Base-by-base conservation (phyloP, 1,140 invertebrate genomes). In the Bombus breviceps region DNA sequence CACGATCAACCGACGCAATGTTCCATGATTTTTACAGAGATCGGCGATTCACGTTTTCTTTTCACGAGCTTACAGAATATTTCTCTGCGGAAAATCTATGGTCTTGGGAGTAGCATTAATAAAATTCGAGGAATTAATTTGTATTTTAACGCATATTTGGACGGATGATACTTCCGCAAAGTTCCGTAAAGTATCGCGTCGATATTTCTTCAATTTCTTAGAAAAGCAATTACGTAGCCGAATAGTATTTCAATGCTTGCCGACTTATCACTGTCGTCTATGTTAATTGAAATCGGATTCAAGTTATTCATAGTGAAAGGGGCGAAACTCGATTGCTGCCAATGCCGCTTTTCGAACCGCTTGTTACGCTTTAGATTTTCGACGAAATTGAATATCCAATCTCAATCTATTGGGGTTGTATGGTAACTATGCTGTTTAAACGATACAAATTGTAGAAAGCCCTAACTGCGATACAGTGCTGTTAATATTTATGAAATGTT, bases 401-500 rank as follows among this genome's bases (percentile, higher is more conserved):
- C 25, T 39, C 32, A 1, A 32, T 10, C 15, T n/a, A 37, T 18
- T 2, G 12, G 12, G 1, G 18, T 12, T 10, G n/a, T 10, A 5
- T 12, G 1, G 22, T 15, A 5, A 25, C 34, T 64, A 3, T 28
- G 9, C 22, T 28, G 15, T 22, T 83, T 53, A 59, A 32, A 37
- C 37, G 64, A 71, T 41, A 79, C 79, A 84, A 84, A 84, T 84
- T 37, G 47, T 53, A 59, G 37, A 57, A 71, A 18, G 10, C 37
- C n/a, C 8, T 76, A 75, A 59, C 37, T 34, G 64, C 47, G 10
- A 78, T 64, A 43, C 28, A 74, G 62, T 22, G 37, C 18, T 37
- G 41, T 84, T 77, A 84, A 79, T 79, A 84, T 79, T 71, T 84
- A 84, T 79, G 75, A 84, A 39, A 69, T 22, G 37, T 66, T n/a